Evolutionary conservation across 2,113 vertebrate species (phyloP).

Genomic region (Geococcyx californianus): DNA sequence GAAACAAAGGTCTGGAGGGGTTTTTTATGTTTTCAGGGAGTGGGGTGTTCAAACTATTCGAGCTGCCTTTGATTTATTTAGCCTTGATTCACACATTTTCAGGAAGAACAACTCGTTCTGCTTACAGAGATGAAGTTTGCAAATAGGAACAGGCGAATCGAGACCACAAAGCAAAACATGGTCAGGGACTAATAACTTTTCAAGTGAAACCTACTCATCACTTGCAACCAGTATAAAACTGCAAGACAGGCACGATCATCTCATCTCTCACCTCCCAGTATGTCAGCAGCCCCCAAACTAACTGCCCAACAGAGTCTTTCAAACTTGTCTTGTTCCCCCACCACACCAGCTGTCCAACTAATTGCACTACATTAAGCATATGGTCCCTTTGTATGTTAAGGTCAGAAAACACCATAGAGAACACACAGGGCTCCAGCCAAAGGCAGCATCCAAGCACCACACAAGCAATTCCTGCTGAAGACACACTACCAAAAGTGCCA

Average conservation of each 20-base stretch:
- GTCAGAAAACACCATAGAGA: neutral
- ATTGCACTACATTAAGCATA: neutral
- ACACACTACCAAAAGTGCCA: neutral
- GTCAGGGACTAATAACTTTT: neutral
- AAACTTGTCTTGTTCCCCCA: neutral
- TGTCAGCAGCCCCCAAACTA: neutral
- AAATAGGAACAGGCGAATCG: neutral
- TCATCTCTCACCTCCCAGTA: neutral
- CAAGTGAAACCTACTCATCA: neutral
- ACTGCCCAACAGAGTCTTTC: neutral
- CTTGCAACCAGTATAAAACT: neutral
- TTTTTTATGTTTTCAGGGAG: too few species aligned
- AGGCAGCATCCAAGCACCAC: neutral
- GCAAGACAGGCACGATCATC: neutral
- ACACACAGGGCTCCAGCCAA: conserved; percentile 1
- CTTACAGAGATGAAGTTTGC: neutral
- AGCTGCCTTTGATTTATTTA: neutral
- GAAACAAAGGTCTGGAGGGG: neutral
- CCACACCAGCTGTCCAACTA: neutral
- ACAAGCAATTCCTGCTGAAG: neutral
- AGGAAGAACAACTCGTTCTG: neutral
- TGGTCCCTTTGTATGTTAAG: neutral
- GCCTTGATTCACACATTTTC: neutral
- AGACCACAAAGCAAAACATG: neutral
- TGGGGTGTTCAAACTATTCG: neutral